These are phyloP conservation scores for Mythimna loreyi DNA, from an alignment of 2,888 invertebrate genomes.

Conservation along the genomic window DNA sequence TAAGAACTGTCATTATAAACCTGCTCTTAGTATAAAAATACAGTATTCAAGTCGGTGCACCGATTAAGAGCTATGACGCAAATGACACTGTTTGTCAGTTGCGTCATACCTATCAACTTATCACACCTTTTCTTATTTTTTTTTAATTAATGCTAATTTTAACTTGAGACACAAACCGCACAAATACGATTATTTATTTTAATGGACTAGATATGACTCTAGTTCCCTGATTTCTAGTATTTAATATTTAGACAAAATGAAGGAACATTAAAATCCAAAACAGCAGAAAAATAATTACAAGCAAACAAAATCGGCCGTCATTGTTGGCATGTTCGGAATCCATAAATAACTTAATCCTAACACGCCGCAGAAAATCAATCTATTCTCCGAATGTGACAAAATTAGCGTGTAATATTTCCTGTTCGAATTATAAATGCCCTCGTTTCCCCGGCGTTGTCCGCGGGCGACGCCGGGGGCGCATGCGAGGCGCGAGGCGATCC, in stretches of 20 bases:
- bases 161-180: too few relatives aligned
- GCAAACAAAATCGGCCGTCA: slow-evolving; percentile 62
- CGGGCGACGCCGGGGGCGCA: slow-evolving; percentile 54
- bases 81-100: too few relatives aligned
- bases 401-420: slow-evolving; percentile 91
- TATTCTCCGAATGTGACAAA: slow-evolving; percentile 84
- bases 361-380: slow-evolving; percentile 84
- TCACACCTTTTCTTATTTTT: too few relatives aligned
- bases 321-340: slow-evolving; percentile 58
- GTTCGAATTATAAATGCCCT: slow-evolving; percentile 86
- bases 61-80: too few relatives aligned
- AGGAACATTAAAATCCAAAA: background rate
- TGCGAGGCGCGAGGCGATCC: slow-evolving; percentile 62
- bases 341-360: slow-evolving; percentile 77
- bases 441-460: slow-evolving; percentile 78
- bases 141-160: too few relatives aligned
- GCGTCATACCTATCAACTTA: too few relatives aligned
- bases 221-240: background rate
- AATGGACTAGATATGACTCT: background rate
- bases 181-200: background rate
- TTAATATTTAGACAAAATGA: background rate
- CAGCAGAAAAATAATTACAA: background rate
- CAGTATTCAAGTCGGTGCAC: too few relatives aligned
- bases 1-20: too few relatives aligned
- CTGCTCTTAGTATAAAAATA: too few relatives aligned